These are phyloP conservation scores for Calypte anna DNA, from an alignment of 2,113 vertebrate species.

Conservation along the genomic window DNA sequence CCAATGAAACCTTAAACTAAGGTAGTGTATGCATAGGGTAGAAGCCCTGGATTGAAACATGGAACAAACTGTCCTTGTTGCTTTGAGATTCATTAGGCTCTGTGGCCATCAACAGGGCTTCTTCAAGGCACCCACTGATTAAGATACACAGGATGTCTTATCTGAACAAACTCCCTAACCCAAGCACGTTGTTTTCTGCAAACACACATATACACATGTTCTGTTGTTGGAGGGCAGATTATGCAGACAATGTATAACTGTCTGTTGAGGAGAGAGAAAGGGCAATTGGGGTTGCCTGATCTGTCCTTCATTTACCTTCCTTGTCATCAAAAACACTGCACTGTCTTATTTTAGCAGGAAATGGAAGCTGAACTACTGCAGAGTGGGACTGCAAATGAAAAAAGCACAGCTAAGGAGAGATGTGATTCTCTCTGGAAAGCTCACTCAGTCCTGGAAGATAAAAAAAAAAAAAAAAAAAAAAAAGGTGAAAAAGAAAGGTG, in stretches of 20 bases:
- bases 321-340: not conserved
- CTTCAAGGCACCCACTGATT: not conserved
- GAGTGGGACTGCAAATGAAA: not conserved
- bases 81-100: not conserved
- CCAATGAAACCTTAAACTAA: not conserved
- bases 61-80: not conserved
- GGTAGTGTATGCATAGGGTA: not conserved
- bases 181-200: not conserved
- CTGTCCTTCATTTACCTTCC: not conserved
- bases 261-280: not conserved
- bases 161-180: not conserved
- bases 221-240: not conserved
- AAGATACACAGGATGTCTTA: not conserved
- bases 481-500: fast-evolving
- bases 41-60: not conserved
- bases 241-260: not conserved
- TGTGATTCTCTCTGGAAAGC: not conserved
- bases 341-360: not conserved
- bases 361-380: not conserved
- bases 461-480: not conserved
- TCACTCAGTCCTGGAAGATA: too few relatives aligned
- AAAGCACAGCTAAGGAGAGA: fast-evolving
- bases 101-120: not conserved
- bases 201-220: not conserved
- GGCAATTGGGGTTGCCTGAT: not conserved